Conservation (phyloP, 2,113 vertebrate species). For the Ornithorhynchus anatinus region DNA sequence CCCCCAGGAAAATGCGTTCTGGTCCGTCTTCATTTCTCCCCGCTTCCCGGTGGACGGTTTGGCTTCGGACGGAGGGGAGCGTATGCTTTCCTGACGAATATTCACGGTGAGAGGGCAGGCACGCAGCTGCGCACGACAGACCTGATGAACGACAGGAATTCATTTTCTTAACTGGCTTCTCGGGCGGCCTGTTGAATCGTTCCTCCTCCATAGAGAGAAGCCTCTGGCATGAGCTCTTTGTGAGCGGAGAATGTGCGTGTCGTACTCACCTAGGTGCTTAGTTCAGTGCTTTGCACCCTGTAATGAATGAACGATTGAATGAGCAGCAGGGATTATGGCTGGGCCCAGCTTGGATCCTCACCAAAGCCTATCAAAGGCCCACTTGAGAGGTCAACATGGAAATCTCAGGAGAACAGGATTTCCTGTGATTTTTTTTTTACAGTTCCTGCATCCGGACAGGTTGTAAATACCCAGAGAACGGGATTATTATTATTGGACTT, state of each 20-base stretch:
- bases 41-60: no score
- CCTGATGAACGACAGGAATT: neutral
- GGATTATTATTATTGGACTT: neutral
- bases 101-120: neutral
- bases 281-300: no score
- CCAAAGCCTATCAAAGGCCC: neutral
- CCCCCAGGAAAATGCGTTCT: no score
- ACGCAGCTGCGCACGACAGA: neutral
- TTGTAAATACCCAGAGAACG: neutral
- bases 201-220: neutral
- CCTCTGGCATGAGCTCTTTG: neutral
- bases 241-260: no score
- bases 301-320: no score
- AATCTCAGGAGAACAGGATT: neutral
- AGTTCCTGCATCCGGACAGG: neutral
- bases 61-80: no score
- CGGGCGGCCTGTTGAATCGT: neutral
- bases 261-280: no score
- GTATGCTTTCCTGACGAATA: no score
- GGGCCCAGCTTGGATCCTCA: neutral
- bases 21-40: no score
- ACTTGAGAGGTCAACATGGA: neutral
- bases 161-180: neutral
- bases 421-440: neutral
- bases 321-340: neutral